Conservation (phyloP, 2,113 vertebrate genomes). For the Varanus komodoensis region DNA sequence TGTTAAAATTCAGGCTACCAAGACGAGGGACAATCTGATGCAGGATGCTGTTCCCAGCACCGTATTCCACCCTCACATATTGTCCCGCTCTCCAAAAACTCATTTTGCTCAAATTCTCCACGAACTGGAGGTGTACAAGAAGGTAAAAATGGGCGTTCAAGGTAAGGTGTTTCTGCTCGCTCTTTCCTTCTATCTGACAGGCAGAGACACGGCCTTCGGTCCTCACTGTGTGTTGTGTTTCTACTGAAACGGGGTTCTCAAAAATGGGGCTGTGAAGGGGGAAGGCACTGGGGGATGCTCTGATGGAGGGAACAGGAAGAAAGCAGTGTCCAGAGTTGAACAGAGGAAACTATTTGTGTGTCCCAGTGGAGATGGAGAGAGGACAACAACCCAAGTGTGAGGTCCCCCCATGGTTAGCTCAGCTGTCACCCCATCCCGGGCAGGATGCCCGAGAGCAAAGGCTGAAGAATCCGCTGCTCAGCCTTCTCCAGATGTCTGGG, state of each 20-base stretch:
- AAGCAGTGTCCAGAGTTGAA: neutral
- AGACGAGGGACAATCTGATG: too few relatives aligned
- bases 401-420: too few relatives aligned
- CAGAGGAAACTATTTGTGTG: slow-evolving; percentile 49
- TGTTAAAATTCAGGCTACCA: too few relatives aligned
- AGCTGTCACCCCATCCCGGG: neutral
- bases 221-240: slow-evolving; percentile 71
- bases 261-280: neutral
- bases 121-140: neutral
- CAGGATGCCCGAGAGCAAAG: neutral
- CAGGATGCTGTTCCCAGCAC: too few relatives aligned
- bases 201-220: slow-evolving; percentile 54
- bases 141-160: slow-evolving; percentile 48
- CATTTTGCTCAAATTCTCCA: neutral
- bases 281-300: too few relatives aligned
- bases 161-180: too few relatives aligned
- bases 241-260: slow-evolving; percentile 40
- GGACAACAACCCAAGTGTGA: too few relatives aligned
- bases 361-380: slow-evolving; percentile 8
- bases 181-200: too few relatives aligned
- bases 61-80: too few relatives aligned
- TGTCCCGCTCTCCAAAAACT: too few relatives aligned
- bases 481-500: too few relatives aligned
- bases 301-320: neutral
- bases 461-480: too few relatives aligned